Percentiles rank a stretch among this genome's conserved stretches.
These are phyloP conservation scores for Lepidocolaptes lacrymiger DNA, from an alignment of 2,797 vertebrate species.

Conservation along the genomic window DNA sequence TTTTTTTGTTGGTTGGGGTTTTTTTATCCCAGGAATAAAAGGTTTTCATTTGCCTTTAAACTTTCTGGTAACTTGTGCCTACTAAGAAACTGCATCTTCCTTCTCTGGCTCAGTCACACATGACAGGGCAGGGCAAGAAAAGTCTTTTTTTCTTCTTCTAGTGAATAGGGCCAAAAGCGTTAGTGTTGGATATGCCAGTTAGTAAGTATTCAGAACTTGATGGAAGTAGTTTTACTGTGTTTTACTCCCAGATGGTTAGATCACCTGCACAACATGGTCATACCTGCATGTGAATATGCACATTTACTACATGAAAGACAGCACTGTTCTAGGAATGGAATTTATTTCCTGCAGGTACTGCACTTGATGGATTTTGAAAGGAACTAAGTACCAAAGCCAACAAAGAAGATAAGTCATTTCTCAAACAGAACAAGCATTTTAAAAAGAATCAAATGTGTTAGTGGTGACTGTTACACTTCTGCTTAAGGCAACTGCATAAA, in stretches of 20 bases:
- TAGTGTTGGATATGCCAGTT: not conserved
- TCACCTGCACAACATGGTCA: not conserved
- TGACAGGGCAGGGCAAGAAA: not conserved
- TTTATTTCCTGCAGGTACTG: not conserved
- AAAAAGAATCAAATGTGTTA: not conserved
- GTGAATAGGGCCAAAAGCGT: not conserved
- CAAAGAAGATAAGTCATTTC: not conserved
- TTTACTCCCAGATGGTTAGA: not conserved
- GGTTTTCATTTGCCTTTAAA: not conserved
- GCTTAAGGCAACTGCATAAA: not conserved
- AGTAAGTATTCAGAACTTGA: not conserved
- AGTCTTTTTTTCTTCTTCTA: not conserved
- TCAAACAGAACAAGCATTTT: not conserved
- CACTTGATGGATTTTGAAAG: not conserved
- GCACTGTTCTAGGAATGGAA: not conserved
- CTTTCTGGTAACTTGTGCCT: not conserved
- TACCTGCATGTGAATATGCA: fast-evolving
- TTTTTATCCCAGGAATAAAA: fast-evolving
- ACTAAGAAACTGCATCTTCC: not conserved
- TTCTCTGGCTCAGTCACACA: not conserved
- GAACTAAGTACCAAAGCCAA: not conserved
- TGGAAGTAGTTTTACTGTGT: not conserved
- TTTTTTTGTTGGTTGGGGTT: fast-evolving
- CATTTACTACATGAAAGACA: not conserved
- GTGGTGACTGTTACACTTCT: not conserved